Evolutionary conservation across 2,888 invertebrate genomes (phyloP).

Genomic region (Dicycla oo): DNA sequence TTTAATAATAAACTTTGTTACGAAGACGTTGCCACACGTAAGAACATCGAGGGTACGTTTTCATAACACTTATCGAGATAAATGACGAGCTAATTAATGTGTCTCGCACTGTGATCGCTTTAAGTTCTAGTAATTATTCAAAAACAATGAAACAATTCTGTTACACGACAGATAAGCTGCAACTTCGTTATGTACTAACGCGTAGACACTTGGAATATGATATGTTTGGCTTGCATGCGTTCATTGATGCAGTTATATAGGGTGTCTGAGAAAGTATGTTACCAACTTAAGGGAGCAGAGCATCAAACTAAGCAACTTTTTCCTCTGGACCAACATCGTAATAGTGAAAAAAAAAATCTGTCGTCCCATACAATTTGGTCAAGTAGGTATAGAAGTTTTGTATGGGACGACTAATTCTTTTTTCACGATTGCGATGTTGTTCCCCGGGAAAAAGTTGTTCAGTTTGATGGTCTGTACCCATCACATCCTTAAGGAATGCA

Average conservation of each 20-base stretch:
- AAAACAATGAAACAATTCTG: conserved; percentile 51
- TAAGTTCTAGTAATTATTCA: conserved; percentile 53
- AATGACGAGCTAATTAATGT: conserved; percentile 51
- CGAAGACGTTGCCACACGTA: conserved; percentile 67
- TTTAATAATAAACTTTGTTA: conserved; percentile 73
- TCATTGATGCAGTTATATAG: conserved; percentile 39
- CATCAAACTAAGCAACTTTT: too few relatives aligned
- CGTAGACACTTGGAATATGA: conserved; percentile 13
- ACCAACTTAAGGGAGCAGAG: too few relatives aligned
- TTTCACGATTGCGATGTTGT: too few relatives aligned
- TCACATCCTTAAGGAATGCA: too few relatives aligned
- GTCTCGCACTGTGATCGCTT: conserved; percentile 41
- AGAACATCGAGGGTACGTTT: conserved; percentile 63
- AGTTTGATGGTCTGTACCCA: too few relatives aligned
- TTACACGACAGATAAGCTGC: conserved; percentile 21
- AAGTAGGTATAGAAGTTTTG: too few relatives aligned
- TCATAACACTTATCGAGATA: conserved; percentile 64
- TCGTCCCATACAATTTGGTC: too few relatives aligned
- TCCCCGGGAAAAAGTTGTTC: too few relatives aligned
- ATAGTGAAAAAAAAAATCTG: too few relatives aligned
- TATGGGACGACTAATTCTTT: too few relatives aligned
- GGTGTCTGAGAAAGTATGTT: too few relatives aligned
- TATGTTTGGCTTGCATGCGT: conserved; percentile 27
- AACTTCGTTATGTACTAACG: not conserved
- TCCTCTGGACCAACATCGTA: too few relatives aligned